These are phyloP conservation scores for Tetanocera ferruginea DNA, from an alignment of 2,888 invertebrate species.

Conservation along the genomic window DNA sequence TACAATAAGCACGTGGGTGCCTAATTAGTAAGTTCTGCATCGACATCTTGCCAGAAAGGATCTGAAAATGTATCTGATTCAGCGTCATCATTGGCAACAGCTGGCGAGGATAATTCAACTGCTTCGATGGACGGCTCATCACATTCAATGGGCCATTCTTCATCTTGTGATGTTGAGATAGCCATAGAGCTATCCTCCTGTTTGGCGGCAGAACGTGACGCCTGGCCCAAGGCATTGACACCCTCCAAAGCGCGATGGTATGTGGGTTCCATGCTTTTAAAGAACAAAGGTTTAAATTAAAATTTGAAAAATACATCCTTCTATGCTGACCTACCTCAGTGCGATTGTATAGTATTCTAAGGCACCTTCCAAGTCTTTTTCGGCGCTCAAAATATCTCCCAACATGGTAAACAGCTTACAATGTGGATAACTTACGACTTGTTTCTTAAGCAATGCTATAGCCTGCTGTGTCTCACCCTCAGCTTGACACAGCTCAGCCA, in stretches of 20 bases:
- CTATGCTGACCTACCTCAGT: constrained; percentile 53
- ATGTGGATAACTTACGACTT: constrained; percentile 70
- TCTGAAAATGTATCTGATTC: constrained; percentile 72
- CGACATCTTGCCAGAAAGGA: constrained; percentile 75
- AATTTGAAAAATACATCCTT: background rate
- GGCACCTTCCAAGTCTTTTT: constrained; percentile 64
- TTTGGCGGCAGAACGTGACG: constrained; percentile 51
- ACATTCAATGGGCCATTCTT: constrained; percentile 63
- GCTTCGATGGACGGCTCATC: constrained; percentile 64
- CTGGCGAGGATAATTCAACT: constrained; percentile 65
- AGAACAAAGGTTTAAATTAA: background rate
- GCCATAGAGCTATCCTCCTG: constrained; percentile 52
- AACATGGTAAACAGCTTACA: constrained; percentile 64
- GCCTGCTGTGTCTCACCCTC: constrained; percentile 78
- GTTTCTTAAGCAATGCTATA: constrained; percentile 77
- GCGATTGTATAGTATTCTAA: constrained; percentile 67
- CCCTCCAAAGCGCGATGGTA: constrained; percentile 64
- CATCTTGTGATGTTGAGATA: constrained; percentile 57
- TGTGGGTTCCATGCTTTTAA: constrained; percentile 63
- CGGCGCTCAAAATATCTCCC: constrained; percentile 61
- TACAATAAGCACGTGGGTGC: background rate
- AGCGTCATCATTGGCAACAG: constrained; percentile 66
- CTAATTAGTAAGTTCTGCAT: constrained; percentile 71
- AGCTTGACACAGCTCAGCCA: constrained; percentile 79
- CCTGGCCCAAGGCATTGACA: constrained; percentile 62